Conservation (phyloP, 2,797 vertebrate genomes). For the Odontamblyopus lacepedii region DNA sequence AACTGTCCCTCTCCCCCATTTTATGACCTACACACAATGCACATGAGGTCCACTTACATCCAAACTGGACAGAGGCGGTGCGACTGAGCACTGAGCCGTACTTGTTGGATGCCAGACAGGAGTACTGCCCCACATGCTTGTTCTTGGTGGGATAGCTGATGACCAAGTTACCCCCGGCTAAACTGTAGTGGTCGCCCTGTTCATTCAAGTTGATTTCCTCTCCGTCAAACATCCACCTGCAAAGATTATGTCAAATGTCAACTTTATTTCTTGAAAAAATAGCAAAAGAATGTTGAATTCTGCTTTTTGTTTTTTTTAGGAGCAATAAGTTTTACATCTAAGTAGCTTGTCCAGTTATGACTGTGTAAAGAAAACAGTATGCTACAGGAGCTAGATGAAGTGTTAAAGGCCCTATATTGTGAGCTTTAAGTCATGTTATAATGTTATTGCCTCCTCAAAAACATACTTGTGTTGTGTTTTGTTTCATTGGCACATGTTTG, state of each 20-base stretch:
- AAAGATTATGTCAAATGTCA: slow-evolving; percentile 16
- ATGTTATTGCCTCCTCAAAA: too few relatives aligned
- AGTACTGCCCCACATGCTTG: slow-evolving; percentile 86
- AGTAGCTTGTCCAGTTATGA: too few relatives aligned
- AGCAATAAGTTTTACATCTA: too few relatives aligned
- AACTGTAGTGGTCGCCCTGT: slow-evolving; percentile 80
- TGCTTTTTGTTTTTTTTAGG: too few relatives aligned
- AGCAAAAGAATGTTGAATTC: too few relatives aligned
- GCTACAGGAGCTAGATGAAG: too few relatives aligned
- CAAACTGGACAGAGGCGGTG: slow-evolving; percentile 89
- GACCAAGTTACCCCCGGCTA: slow-evolving; percentile 89
- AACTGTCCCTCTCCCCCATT: slow-evolving; percentile 18
- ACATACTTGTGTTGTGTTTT: too few relatives aligned
- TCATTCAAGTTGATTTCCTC: slow-evolving; percentile 80
- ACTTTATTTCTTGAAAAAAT: neutral
- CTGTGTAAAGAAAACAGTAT: too few relatives aligned
- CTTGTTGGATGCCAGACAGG: slow-evolving; percentile 86
- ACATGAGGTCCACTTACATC: slow-evolving; percentile 83
- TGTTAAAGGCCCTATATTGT: too few relatives aligned
- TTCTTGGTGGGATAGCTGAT: slow-evolving; percentile 87
- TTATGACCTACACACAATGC: slow-evolving; percentile 1
- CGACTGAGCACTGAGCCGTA: slow-evolving; percentile 88
- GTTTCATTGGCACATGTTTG: too few relatives aligned
- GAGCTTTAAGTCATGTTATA: too few relatives aligned
- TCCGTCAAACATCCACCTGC: slow-evolving; percentile 88